Conservation (phyloP, 2,797 vertebrate species). For the Crax fasciolata region DNA sequence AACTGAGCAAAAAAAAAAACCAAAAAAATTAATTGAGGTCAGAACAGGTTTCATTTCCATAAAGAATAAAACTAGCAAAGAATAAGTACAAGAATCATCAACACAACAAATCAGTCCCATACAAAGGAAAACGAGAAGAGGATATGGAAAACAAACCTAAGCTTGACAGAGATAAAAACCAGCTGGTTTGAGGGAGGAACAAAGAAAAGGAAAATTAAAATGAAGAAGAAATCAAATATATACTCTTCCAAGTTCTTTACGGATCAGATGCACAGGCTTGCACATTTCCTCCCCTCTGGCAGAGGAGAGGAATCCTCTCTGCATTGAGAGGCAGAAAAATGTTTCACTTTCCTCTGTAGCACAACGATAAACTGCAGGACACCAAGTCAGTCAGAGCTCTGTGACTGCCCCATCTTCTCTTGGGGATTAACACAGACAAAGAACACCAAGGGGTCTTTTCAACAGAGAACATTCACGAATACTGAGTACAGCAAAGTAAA, state of each 20-base stretch:
- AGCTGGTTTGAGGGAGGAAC: background rate
- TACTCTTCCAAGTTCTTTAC: background rate
- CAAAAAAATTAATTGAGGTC: background rate
- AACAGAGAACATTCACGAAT: background rate
- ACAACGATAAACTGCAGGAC: accelerated
- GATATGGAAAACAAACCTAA: background rate
- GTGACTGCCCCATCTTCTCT: background rate
- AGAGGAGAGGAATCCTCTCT: no score
- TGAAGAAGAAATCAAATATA: background rate
- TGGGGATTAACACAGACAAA: background rate
- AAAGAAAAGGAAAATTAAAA: background rate
- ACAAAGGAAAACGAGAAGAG: background rate
- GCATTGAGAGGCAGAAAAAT: no score
- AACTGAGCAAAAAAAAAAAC: background rate
- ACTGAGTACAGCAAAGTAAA: background rate
- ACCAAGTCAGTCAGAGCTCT: background rate
- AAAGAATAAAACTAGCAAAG: background rate
- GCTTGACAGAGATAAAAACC: background rate
- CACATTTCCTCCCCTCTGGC: background rate
- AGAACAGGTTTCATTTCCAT: background rate
- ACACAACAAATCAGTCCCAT: background rate
- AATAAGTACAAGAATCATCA: background rate
- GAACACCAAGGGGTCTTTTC: background rate
- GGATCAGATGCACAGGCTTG: background rate
- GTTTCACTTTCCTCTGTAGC: background rate